Evolutionary conservation across 2,888 invertebrate species (phyloP), one percentile per base, ranked within the genome.

Genomic region (Atethmia centrago): DNA sequence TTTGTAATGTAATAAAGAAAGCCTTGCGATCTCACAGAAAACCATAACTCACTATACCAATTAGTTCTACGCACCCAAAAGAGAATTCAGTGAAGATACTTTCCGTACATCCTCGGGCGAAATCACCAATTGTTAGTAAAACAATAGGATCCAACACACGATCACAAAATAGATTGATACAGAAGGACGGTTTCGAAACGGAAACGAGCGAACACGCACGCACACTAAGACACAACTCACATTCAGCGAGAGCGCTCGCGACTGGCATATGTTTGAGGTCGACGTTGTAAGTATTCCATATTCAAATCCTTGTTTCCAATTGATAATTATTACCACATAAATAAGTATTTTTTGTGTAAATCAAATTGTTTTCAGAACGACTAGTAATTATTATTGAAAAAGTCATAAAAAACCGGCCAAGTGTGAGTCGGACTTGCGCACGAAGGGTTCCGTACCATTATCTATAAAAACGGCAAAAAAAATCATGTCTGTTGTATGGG

Each of bases 111-210:
- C 85, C 79, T 40, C 63, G 9, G 85, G 86, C 75, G 2, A 64
- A 79, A 86, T 85, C 82, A 86, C 71, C 85, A 86, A 84, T 67
- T 73, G 86, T 85, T 82, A 59, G 40, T 75, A 65, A 55, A 83
- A 83, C 81, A 86, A 75, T 80, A 66, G 81, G 21, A 68, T 59
- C 21, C 58, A 51, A 82, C 84, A 80, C 25, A 66, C 62, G 66
- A 42, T 19, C 55, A 79, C 31, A 2, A 3, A 19, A n/a, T 21
- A 49, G 3, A 25, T 31, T 21, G 9, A 0, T 19, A 51, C 69
- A 74, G 69, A 59, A 67, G 16, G 0, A 8, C 14, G 0, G 1
- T 3, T 77, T 8, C 9, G n/a, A 2, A 14, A 56, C 31, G n/a
- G n/a, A n/a, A 21, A 21, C 0, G 3, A 4, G 0, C 10, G 8